These are phyloP conservation scores for Phylloscopus whistleri DNA, from an alignment of 2,113 vertebrate genomes.

Conservation along the genomic window DNA sequence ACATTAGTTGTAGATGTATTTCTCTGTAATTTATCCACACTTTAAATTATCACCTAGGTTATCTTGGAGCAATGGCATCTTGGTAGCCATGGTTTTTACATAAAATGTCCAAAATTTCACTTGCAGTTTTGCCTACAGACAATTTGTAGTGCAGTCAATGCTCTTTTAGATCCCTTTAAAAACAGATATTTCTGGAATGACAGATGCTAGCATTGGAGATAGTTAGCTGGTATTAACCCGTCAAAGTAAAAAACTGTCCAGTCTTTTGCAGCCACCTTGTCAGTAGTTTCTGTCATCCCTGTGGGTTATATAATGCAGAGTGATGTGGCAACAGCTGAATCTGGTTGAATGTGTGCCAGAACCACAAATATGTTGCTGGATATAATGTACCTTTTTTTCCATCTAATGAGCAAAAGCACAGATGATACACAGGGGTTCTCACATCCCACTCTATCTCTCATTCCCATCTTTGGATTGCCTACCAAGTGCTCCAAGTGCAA, in stretches of 20 bases:
- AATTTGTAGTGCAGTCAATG: not conserved
- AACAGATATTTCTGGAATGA: not conserved
- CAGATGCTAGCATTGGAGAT: not conserved
- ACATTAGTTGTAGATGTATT: not conserved
- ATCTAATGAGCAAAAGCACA: slow-evolving; percentile 9
- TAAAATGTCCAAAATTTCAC: not conserved
- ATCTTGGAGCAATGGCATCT: not conserved
- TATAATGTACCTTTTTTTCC: not conserved
- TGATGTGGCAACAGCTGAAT: not conserved
- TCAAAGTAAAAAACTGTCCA: not conserved
- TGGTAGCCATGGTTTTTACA: not conserved
- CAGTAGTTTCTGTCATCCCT: not conserved
- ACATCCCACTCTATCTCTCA: not conserved
- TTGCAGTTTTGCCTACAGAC: not conserved
- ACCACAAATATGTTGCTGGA: slow-evolving; percentile 19
- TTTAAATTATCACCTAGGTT: not conserved
- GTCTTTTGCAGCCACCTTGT: not conserved
- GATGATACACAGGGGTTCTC: slow-evolving; percentile 2
- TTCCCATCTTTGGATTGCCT: slow-evolving; percentile 5
- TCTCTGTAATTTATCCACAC: not conserved
- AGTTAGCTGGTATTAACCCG: not conserved
- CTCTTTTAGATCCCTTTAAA: not conserved
- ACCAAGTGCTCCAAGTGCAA: not conserved
- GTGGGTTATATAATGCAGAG: not conserved
- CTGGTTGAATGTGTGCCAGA: not conserved